Percentiles rank a stretch among this genome's conserved stretches.
Evolutionary conservation across 1,140 invertebrate species (phyloP).

Genomic region (Drosophila mayri): DNA sequence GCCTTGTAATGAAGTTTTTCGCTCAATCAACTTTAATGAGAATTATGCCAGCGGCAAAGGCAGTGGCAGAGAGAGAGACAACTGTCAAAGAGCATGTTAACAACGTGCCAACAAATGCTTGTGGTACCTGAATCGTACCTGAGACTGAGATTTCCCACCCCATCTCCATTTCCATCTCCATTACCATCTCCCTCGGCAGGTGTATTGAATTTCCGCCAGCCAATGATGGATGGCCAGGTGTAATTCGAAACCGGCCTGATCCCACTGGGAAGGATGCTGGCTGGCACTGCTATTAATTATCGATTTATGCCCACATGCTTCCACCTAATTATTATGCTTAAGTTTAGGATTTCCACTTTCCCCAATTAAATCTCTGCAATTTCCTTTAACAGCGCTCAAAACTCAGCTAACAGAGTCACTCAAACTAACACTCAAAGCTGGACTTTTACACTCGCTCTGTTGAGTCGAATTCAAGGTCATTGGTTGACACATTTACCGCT

Average conservation of each 20-base stretch:
- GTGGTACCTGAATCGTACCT: conserved; percentile 27
- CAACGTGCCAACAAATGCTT: conserved; percentile 63
- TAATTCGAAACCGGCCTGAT: conserved; percentile 7
- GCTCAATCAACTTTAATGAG: conserved; percentile 82
- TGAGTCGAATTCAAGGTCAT: conserved; percentile 73
- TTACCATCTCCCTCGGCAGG: background rate
- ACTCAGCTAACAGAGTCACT: conserved; percentile 5
- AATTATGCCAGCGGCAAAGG: conserved; percentile 62
- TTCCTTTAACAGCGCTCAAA: conserved; percentile 1
- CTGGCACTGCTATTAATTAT: conserved; percentile 21
- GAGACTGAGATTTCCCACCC: conserved; percentile 1
- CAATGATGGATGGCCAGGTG: conserved; percentile 43
- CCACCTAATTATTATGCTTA: conserved; percentile 23
- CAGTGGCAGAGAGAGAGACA: conserved; percentile 29
- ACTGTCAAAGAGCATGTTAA: conserved; percentile 73
- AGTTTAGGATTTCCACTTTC: conserved; percentile 11
- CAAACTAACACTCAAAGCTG: background rate
- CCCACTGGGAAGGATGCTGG: background rate
- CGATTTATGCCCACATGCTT: conserved; percentile 33
- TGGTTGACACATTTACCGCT: conserved; percentile 73
- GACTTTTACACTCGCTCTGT: conserved; percentile 2
- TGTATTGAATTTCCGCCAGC: conserved; percentile 36
- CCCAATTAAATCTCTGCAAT: conserved; percentile 20
- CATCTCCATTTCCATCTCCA: background rate
- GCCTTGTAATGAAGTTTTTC: conserved; percentile 76